Evolutionary conservation across 2,113 vertebrate genomes (phyloP), one percentile per base, ranked within the genome.

Genomic region (Circaetus gallicus): DNA sequence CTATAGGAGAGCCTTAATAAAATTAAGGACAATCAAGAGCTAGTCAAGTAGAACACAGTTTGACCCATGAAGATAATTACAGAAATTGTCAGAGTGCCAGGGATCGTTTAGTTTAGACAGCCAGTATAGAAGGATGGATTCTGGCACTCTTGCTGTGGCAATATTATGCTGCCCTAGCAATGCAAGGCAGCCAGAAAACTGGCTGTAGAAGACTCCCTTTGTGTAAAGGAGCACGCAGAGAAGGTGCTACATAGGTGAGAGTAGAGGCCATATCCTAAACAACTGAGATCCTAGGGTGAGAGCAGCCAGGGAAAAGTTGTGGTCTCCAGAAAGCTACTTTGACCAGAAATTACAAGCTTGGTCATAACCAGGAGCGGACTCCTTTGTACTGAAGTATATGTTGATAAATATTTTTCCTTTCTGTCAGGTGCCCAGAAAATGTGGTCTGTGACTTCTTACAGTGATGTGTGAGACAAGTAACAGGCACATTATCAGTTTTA

Each of bases 81-180:
- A 77, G 70, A 78, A 70, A 31, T 71, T 4, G 16, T 86, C 42
- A 32, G 66, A 65, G 78, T 92, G 82, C 95, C 80, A 78, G 67
- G 67, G 74, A 73, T 94, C 6, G 7, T 83, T 94, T 90, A 26
- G 38, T 84, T 95, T 95, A 97, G 87, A 93, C 71, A 88, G 50
- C 42, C 18, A 16, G 14, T 82, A 72, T 86, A 80, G 81, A 76
- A 81, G 94, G 88, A 90, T 74, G 62, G 69, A 52, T 95, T 61
- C 65, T 92, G 93, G 87, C 85, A 86, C 29, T 82, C 40, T 72
- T 63, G 29, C 40, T 69, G 80, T 79, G 52, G 63, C 56, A 83
- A 40, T 42, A 9, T 82, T 53, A 28, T 52, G 25, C 72, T 96
- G 70, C 53, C 45, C 77, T 82, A 81, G 62, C 32, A 62, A 49